These are phyloP conservation scores for Flabesymbios commensalis DNA, from an alignment of 2,888 invertebrate genomes.

Conservation along the genomic window DNA sequence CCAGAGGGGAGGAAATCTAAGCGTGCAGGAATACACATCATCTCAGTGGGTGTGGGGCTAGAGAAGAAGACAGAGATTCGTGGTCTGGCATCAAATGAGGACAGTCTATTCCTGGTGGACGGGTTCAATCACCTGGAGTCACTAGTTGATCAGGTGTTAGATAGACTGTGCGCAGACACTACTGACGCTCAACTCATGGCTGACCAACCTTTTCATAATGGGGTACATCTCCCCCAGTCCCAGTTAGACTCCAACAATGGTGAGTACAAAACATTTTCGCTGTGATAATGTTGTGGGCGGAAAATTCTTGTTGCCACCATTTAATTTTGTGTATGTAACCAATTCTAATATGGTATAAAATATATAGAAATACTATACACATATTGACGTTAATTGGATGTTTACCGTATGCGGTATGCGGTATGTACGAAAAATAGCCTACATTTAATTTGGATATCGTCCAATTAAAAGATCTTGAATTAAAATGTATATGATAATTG, in stretches of 20 bases:
- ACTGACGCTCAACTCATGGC: background rate
- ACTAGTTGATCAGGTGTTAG: slow-evolving; percentile 6
- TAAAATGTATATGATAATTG: too few relatives aligned
- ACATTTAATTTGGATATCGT: too few relatives aligned
- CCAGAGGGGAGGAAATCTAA: slow-evolving; percentile 16
- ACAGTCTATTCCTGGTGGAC: slow-evolving; percentile 13
- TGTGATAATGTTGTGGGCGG: too few relatives aligned
- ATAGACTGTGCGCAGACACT: background rate
- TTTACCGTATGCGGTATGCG: too few relatives aligned
- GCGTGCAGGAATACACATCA: slow-evolving; percentile 19
- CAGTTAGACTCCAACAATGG: background rate
- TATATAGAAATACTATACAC: too few relatives aligned
- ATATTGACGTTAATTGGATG: too few relatives aligned
- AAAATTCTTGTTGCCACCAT: too few relatives aligned
- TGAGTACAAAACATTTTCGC: too few relatives aligned
- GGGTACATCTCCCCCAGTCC: background rate
- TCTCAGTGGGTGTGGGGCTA: slow-evolving; percentile 25
- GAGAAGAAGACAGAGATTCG: slow-evolving; percentile 6
- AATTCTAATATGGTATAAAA: too few relatives aligned
- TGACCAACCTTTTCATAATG: background rate
- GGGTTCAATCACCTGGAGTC: slow-evolving; percentile 15
- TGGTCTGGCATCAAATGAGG: slow-evolving; percentile 10
- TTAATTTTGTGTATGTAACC: too few relatives aligned
- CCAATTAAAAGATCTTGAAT: too few relatives aligned
- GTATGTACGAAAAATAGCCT: too few relatives aligned